phyloP scores from a whole-genome alignment of 1,140 invertebrate genomes.

The Trichoplusia ni region DNA sequence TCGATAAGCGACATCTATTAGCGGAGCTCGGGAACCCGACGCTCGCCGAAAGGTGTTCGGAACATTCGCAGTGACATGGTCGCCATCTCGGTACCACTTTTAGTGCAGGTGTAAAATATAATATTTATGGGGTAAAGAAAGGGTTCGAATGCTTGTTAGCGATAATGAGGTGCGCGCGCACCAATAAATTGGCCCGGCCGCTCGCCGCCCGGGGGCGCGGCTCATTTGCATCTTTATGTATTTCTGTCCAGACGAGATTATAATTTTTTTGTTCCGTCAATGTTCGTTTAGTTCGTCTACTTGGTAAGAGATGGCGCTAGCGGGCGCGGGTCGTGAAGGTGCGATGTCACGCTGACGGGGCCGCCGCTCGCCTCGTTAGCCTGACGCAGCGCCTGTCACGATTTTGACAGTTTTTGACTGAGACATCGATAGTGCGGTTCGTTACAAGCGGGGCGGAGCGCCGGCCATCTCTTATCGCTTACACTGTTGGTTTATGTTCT shows the following conservation, averaged over 20 bases:
- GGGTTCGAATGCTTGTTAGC: constrained; percentile 75
- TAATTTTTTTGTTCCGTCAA: constrained; percentile 49
- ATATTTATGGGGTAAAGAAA: constrained; percentile 79
- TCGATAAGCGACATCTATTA: constrained; percentile 30
- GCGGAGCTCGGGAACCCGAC: neutral
- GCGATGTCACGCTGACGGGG: constrained; percentile 64
- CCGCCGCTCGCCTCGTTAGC: constrained; percentile 71
- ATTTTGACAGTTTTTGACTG: constrained; percentile 79
- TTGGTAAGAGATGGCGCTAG: constrained; percentile 66
- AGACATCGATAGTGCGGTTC: constrained; percentile 77
- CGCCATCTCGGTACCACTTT: constrained; percentile 41
- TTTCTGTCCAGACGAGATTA: constrained; percentile 51
- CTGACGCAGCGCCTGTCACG: constrained; percentile 73
- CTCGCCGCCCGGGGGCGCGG: constrained; percentile 71
- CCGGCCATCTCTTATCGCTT: constrained; percentile 55
- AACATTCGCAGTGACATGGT: constrained; percentile 25
- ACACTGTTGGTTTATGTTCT: constrained; percentile 69
- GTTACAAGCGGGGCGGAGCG: constrained; percentile 66
- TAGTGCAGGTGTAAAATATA: constrained; percentile 78
- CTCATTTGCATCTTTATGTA: constrained; percentile 76
- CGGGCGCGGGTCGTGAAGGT: constrained; percentile 32
- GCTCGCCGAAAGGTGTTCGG: constrained; percentile 13
- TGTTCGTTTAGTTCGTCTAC: constrained; percentile 47
- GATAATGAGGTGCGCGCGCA: constrained; percentile 77
- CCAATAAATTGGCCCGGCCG: constrained; percentile 72